Percentiles rank a stretch among this genome's conserved stretches.
Conservation (phyloP, 2,113 vertebrate species). For the Synchiropus splendidus region DNA sequence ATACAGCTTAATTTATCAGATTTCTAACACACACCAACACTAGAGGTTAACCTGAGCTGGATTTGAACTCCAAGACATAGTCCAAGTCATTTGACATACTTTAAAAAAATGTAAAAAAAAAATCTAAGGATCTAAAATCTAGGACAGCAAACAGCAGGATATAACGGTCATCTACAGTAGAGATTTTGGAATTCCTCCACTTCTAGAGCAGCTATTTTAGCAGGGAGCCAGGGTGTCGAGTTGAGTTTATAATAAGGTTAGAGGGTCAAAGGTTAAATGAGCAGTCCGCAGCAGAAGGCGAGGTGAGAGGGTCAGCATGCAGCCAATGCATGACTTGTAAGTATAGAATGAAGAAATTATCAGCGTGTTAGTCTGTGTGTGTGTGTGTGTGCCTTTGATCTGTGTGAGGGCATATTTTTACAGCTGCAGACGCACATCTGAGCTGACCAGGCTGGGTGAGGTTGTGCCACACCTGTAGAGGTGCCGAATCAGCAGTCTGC, state of each 20-base stretch:
- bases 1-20: too few species aligned
- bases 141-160: too few species aligned
- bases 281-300: constrained; percentile 5
- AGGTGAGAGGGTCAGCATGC: constrained; percentile 10
- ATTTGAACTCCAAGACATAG: too few species aligned
- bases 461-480: constrained; percentile 56
- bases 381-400: constrained; percentile 4
- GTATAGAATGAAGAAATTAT: constrained; percentile 5
- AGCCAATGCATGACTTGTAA: not conserved
- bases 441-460: constrained; percentile 38
- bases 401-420: constrained; percentile 51
- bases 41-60: too few species aligned
- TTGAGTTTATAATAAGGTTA: constrained; percentile 21
- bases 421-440: constrained; percentile 54
- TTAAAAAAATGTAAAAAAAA: too few species aligned
- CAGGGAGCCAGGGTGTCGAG: not conserved
- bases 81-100: too few species aligned
- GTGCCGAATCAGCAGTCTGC: constrained; percentile 56
- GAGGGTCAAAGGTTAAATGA: constrained; percentile 22
- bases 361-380: too few species aligned
- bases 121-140: too few species aligned
- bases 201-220: constrained; percentile 12
- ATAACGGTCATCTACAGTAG: too few species aligned
- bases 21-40: too few species aligned
- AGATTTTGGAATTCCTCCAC: not conserved